Conservation (phyloP, 2,113 vertebrate species). For the Psittacula cyanocephala region DNA sequence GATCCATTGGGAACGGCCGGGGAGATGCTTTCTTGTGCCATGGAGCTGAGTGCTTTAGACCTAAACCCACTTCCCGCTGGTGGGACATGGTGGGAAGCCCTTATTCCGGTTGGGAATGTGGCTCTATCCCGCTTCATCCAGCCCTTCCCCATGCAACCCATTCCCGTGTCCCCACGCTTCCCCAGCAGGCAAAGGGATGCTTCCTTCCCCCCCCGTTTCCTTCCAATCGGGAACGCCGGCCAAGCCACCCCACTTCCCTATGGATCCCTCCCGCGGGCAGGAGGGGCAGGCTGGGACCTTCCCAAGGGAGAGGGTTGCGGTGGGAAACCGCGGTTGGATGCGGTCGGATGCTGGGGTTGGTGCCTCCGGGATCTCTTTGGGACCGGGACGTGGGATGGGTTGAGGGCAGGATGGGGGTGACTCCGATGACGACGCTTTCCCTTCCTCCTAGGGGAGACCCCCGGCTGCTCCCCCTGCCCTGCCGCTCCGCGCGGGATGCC, state of each 20-base stretch:
- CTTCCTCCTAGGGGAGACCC: not conserved
- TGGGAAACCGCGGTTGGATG: too few relatives aligned
- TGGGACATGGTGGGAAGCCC: too few relatives aligned
- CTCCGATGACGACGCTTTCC: not conserved
- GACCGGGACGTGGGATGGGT: too few relatives aligned
- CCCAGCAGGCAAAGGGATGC: not conserved
- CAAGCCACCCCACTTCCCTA: not conserved
- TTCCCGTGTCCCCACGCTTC: not conserved
- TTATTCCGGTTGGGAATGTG: not conserved
- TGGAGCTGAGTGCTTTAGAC: not conserved
- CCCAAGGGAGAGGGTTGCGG: too few relatives aligned
- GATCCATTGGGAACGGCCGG: rapidly evolving
- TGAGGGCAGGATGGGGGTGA: too few relatives aligned
- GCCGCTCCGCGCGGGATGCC: not conserved
- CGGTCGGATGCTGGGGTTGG: too few relatives aligned
- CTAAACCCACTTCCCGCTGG: not conserved
- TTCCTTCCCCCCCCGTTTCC: not conserved
- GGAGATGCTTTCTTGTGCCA: not conserved
- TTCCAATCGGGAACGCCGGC: not conserved
- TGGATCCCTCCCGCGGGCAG: not conserved
- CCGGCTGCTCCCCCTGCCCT: too few relatives aligned
- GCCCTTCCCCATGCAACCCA: not conserved
- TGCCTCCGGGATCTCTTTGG: too few relatives aligned
- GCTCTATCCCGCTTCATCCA: not conserved
- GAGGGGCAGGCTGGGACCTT: too few relatives aligned